Base-by-base conservation (phyloP, 2,797 vertebrate genomes). In the Taeniopygia guttata region DNA sequence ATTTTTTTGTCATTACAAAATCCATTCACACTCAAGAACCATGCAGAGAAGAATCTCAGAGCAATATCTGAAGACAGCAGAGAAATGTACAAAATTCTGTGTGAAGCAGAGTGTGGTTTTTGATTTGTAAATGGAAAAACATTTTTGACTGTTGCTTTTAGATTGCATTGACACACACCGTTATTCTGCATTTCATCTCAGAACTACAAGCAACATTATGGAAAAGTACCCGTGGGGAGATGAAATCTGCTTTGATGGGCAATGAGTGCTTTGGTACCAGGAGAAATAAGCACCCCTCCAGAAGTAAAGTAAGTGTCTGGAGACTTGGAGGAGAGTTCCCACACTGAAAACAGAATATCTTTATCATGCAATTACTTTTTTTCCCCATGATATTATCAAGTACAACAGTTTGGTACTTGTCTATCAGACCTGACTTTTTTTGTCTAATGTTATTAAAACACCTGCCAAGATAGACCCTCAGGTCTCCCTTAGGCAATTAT, bases 161-260 rank as follows among this genome's bases (percentile, higher is more conserved):
- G 84, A 49, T 30, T 58, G 19, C 26, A 46, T 46, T 0, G 3
- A 66, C 38, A 59, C 43, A 43, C 21, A 11, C 18, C 52, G 66
- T 72, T 86, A 70, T 59, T 84, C 49, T 78, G 19, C 18, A 54
- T 82, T 84, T 84, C 67, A 49, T 42, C 43, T 43, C 48, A 73
- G 77, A 72, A 19, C 21, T 56, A 26, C 21, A 19, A 45, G 29
- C 3, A 75, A 36, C 17, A 16, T 14, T 21, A 84, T 63, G 38
- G 54, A 46, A 62, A 89, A 68, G 36, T 49, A 46, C 23, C 2
- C 0, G 0, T 59, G 29, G 16, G 29, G 13, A 55, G 16, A 63
- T 34, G 22, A 84, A 75, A 60, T 59, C 52, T 74, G 4, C 77
- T 91, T 68, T 59, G 29, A 52, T 51, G 26, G 54, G 8, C 34